Conservation (phyloP, 2,113 vertebrate species). For the Piaya cayana region DNA sequence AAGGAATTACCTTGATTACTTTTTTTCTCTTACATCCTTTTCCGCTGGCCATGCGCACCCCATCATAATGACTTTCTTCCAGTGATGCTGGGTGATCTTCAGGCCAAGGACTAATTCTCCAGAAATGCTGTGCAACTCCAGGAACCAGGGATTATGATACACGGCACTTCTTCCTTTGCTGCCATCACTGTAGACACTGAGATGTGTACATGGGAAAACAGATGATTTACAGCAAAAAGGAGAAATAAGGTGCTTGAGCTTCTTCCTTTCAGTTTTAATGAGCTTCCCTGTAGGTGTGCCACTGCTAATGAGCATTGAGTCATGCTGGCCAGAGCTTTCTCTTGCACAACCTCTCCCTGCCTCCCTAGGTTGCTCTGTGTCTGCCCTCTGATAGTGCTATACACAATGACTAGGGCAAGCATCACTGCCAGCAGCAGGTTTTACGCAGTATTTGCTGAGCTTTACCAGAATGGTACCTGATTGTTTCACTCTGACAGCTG, state of each 20-base stretch:
- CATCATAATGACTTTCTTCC: not conserved
- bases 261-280: constrained; percentile 56
- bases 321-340: constrained; percentile 41
- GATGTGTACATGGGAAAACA: not conserved
- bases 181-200: not conserved
- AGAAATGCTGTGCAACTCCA: not conserved
- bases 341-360: constrained; percentile 43
- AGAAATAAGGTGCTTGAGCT: not conserved
- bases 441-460: constrained; percentile 46
- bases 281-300: constrained; percentile 47
- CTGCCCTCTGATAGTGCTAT: constrained; percentile 30
- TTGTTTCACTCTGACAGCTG: not conserved
- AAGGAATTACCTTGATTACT: not conserved
- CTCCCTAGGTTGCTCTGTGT: not conserved
- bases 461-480: not conserved
- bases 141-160: not conserved
- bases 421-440: not conserved
- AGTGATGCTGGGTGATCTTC: not conserved
- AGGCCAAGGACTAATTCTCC: not conserved
- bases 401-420: constrained; percentile 5
- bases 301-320: constrained; percentile 41
- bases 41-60: not conserved
- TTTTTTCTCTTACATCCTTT: not conserved
- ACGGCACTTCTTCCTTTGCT: not conserved
- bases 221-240: not conserved